Percentiles rank a stretch among this genome's conserved stretches.
Evolutionary conservation across 2,113 vertebrate genomes (phyloP).

Genomic region (Solea solea): DNA sequence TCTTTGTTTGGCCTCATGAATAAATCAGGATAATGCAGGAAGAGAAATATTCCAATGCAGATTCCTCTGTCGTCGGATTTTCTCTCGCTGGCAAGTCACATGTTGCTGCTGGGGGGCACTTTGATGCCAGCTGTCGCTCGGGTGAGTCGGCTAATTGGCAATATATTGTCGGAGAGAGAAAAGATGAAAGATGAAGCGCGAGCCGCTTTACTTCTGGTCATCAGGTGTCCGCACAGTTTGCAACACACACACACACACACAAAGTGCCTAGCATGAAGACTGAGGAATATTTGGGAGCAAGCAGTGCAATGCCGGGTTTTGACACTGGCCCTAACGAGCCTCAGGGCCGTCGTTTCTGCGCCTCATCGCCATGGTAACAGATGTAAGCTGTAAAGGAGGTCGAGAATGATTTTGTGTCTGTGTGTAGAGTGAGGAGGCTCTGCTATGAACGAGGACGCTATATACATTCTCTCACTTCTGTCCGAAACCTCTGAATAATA

Average conservation of each 20-base stretch:
- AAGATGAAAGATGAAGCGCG: background rate
- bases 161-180: slow-evolving; percentile 9
- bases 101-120: slow-evolving; percentile 29
- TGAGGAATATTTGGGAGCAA: slow-evolving; percentile 28
- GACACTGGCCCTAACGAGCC: slow-evolving; percentile 63
- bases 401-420: slow-evolving; percentile 1
- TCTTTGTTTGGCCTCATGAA: slow-evolving; percentile 74
- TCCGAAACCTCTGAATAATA: slow-evolving; percentile 21
- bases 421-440: slow-evolving; percentile 4
- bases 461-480: slow-evolving; percentile 14
- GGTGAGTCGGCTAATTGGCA: slow-evolving; percentile 42
- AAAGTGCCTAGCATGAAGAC: background rate
- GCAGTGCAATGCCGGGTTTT: slow-evolving; percentile 44
- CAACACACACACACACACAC: background rate
- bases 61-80: slow-evolving; percentile 54
- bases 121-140: slow-evolving; percentile 44
- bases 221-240: slow-evolving; percentile 16
- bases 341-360: slow-evolving; percentile 44
- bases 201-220: slow-evolving; percentile 12
- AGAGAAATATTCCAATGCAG: slow-evolving; percentile 55
- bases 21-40: slow-evolving; percentile 64
- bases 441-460: background rate
- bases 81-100: slow-evolving; percentile 33
- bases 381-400: slow-evolving; percentile 37
- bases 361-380: slow-evolving; percentile 65